Evolutionary conservation across 2,113 vertebrate species (phyloP).

Genomic region (Chlorodrepanis virens): DNA sequence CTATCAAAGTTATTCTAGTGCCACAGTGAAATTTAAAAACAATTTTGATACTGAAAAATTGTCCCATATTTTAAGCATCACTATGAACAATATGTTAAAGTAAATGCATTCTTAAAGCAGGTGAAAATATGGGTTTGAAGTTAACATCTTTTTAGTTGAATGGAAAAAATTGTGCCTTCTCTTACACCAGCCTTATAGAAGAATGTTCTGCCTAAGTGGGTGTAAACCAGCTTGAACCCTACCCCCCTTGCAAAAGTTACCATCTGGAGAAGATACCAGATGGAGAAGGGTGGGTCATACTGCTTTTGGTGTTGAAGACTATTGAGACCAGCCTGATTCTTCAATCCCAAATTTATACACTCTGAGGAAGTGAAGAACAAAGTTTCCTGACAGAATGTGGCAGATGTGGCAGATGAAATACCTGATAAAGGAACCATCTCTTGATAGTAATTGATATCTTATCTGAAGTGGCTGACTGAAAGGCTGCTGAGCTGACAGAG

Average conservation of each 20-base stretch:
- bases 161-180: background rate
- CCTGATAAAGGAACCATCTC: background rate
- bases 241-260: background rate
- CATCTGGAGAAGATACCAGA: background rate
- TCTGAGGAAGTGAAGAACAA: background rate
- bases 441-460: no score
- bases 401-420: background rate
- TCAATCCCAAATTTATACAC: background rate
- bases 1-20: background rate
- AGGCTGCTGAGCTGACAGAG: background rate
- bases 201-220: background rate
- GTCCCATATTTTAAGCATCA: background rate
- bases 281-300: background rate
- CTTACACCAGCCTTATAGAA: background rate
- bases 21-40: background rate
- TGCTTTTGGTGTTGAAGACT: background rate
- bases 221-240: background rate
- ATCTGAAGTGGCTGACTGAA: background rate
- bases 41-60: background rate
- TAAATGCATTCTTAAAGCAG: background rate
- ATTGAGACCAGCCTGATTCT: background rate
- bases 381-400: background rate
- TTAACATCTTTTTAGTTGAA: background rate
- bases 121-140: background rate
- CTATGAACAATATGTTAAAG: background rate